Conservation (phyloP, 2,888 invertebrate genomes). For the Pegoplata infirma region DNA sequence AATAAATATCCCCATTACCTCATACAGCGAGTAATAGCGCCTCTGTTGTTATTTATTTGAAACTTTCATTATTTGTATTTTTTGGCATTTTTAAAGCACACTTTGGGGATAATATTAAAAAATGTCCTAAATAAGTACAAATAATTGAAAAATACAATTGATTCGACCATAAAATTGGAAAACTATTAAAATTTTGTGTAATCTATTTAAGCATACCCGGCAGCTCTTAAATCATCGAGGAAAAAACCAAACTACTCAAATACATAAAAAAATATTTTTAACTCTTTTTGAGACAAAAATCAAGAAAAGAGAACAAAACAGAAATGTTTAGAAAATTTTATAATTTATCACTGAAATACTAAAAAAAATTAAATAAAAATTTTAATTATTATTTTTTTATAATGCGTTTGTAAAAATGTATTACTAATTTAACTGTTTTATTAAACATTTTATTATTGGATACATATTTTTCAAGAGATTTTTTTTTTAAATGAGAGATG, state of each 20-base stretch:
- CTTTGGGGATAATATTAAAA: too few relatives aligned
- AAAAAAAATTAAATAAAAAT: neutral
- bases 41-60: too few relatives aligned
- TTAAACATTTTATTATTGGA: neutral
- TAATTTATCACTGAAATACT: neutral
- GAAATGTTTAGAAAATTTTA: neutral
- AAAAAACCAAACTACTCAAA: constrained; percentile 41
- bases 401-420: neutral
- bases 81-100: too few relatives aligned
- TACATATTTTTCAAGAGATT: neutral
- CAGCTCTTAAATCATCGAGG: neutral
- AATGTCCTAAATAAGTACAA: too few relatives aligned
- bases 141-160: too few relatives aligned
- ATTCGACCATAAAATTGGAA: too few relatives aligned
- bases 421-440: neutral
- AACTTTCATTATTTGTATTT: too few relatives aligned
- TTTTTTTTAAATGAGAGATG: neutral
- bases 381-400: neutral
- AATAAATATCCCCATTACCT: too few relatives aligned
- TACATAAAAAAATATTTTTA: constrained; percentile 7
- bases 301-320: neutral
- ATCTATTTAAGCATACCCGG: neutral
- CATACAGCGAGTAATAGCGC: too few relatives aligned
- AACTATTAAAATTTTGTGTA: constrained; percentile 6
- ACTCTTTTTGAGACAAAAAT: neutral